Base-by-base conservation (phyloP, 1,140 invertebrate genomes). In the Tyrophagus putrescentiae region DNA sequence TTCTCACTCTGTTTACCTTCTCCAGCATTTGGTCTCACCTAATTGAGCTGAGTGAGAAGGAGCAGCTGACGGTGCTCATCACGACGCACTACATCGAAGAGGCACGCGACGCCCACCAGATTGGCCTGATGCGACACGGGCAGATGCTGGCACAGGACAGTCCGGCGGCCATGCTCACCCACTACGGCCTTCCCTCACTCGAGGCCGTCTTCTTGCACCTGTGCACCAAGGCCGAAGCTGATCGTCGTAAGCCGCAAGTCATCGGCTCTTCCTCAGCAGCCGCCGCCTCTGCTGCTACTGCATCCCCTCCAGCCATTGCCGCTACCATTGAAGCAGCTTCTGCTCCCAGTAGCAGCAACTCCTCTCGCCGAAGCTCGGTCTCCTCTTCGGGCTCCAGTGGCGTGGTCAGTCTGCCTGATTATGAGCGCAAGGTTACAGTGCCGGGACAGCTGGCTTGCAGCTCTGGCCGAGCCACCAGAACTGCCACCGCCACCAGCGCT, bases 141-240 rank as follows among this genome's bases (percentile, higher is more conserved):
- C 25, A 13, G 5, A 21, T 64, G 34, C 71, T 96, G 64, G 90
- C 89, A 0, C 90, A 97, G 74, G 85, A 91, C 69, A 85, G 86
- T 2, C 92, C 92, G 0, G 80, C 84, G 33, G 80, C 82, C 31
- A 76, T 95, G 0, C 77, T 96, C 27, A 76, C 80, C 9, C 82
- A 84, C 73, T 91, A 90, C 72, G 80, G 80, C 64, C 87, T 84
- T 68, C 77, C 82, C 62, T 85, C 83, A 21, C 72, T 96, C 11
- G 91, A 96, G 73, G 87, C 90, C 64, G 88, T 95, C 1, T 97
- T 97, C 73, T 76, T 95, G 9, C 89, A 92, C 72, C 74, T 96
- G 0, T 94, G 89, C 60, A 64, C 70, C 27, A 56, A 73, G 32
- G 71, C 69, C 4, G 70, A 74, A 74, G 85, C 91, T 69, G 85